Evolutionary conservation across 2,797 vertebrate genomes (phyloP), one percentile per base, ranked within the genome.

Genomic region (Clarias fuscus): DNA sequence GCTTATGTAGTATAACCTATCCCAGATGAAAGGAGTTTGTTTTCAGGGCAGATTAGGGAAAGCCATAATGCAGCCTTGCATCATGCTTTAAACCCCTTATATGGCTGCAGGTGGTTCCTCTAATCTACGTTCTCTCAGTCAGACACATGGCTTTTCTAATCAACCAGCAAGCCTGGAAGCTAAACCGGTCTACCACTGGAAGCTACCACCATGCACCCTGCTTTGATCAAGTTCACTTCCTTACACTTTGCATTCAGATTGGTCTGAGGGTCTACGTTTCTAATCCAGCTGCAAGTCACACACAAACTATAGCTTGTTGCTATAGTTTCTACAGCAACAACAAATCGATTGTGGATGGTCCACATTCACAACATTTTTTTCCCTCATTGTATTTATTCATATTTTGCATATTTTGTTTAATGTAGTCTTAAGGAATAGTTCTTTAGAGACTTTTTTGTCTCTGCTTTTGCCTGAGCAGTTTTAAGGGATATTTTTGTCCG

Each of bases 181-280:
- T 89, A 87, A 86, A 87, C 81, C 71, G 58, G 30, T 75, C 90
- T 84, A 24, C 77, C 88, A 2, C 24, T 83, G n/a, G 30, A 40
- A 71, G 33, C 89, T 88, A 91, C 83, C 83, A 88, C 86, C 85
- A 87, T 85, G 78, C 86, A 59, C 65, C 53, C 64, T 79, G 88
- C 87, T 90, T 92, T 92, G 86, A 92, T 91, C 90, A 93, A 90
- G 87, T 93, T 93, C 91, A 90, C 89, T 88, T 91, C 78, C 82
- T 78, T 88, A 91, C 15, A 15, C 33, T 17, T 27, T 77, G 53
- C 27, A 1, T 30, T 33, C 27, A 0, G 3, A 77, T 58, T 33
- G 27, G 48, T 76, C 73, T 48, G 27, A 33, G 4, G 30, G 67
- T 68, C 67, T 33, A 27, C 15, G 10, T 27, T 27, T 53, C 13